Base-by-base conservation (phyloP, 2,888 invertebrate genomes). In the Ceraclea dissimilis region DNA sequence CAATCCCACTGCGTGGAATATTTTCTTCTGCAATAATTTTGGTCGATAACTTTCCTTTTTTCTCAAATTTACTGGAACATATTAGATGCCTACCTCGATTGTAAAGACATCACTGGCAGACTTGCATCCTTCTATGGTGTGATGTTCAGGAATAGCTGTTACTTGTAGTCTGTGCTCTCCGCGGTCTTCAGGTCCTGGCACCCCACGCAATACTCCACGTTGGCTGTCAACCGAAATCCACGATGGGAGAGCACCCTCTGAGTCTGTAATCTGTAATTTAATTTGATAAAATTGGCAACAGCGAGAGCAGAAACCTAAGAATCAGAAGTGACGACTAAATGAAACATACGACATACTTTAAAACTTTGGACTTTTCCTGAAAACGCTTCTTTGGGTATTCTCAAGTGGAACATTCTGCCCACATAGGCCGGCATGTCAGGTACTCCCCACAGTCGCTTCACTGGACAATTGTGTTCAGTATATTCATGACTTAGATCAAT, bases 141-240 rank as follows among this genome's bases (percentile, higher is more conserved):
- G 49, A 19, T 59, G 44, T 13, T 33, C 21, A 10, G 60, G 49
- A 4, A 73, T 63, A 26, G 78, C 83, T 57, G 77, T 81, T 56
- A 86, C 78, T 18, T 75, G 79, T 64, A 87, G 76, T 61, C 81
- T 81, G 67, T 86, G 79, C 50, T 81, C 75, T 51, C 88, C 90
- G 11, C 84, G 69, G 68, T 91, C 86, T 57, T 79, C 77, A 52
- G 74, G 72, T 62, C 81, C 76, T 1, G 92, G 90, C 54, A 91
- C 80, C 17, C 91, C 91, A 70, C 84, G 81, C 67, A 92, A 79
- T 56, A 84, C 75, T n/a, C 84, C 83, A 61, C 82, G 81, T 53
- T 75, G 77, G 54, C 81, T 79, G 70, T 89, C 85, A 72, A 88
- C 88, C 62, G 82, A 76, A 65, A 89, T 71, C 89, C 89, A 89